Evolutionary conservation across 2,888 invertebrate species (phyloP).

Genomic region (Nudaria mundana): DNA sequence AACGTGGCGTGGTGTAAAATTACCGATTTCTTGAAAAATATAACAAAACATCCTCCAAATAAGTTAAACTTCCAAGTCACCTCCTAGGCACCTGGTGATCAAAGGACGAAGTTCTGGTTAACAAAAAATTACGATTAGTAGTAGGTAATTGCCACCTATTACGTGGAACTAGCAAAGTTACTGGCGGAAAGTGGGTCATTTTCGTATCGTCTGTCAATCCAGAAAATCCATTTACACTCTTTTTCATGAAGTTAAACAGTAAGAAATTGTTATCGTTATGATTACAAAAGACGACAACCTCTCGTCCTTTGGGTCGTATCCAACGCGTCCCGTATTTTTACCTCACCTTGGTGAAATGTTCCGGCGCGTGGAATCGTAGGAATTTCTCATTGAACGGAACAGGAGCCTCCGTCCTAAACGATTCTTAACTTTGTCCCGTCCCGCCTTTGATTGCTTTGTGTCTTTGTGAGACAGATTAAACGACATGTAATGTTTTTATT

Average conservation of each 20-base stretch:
- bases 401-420: constrained; percentile 20
- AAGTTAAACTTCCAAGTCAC: too few relatives aligned
- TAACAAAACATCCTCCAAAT: too few relatives aligned
- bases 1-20: too few relatives aligned
- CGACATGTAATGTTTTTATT: constrained; percentile 5
- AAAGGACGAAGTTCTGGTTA: too few relatives aligned
- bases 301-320: constrained; percentile 21
- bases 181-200: too few relatives aligned
- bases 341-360: constrained; percentile 45
- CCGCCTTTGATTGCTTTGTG: constrained; percentile 11
- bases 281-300: background rate
- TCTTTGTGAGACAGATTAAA: constrained; percentile 14
- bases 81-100: too few relatives aligned
- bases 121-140: too few relatives aligned
- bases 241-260: background rate
- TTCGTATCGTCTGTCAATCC: too few relatives aligned
- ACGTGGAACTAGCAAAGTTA: too few relatives aligned
- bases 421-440: constrained; percentile 23
- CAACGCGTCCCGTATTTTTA: constrained; percentile 46
- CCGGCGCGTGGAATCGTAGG: constrained; percentile 44
- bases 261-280: background rate
- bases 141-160: too few relatives aligned
- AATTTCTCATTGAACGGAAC: constrained; percentile 55
- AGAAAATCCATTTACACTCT: background rate
- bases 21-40: too few relatives aligned